phyloP scores from a whole-genome alignment of 2,113 vertebrate genomes.

The Myotis yumanensis region DNA sequence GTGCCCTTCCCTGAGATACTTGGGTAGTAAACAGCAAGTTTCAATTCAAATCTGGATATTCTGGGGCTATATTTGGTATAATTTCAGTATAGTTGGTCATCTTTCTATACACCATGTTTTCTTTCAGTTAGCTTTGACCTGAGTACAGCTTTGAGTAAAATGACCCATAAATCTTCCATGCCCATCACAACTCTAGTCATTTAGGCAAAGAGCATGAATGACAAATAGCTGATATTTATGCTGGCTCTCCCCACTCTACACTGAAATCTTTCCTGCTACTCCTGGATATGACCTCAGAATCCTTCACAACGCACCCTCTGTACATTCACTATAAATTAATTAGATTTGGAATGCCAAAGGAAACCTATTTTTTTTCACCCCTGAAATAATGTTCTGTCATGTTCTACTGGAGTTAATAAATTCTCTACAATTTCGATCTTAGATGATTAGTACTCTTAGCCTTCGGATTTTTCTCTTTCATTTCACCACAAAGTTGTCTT shows the following conservation, averaged over 20 bases:
- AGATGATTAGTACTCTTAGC: not conserved
- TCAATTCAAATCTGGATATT: not conserved
- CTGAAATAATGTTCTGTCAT: not conserved
- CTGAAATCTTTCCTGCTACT: constrained; percentile 10
- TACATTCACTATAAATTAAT: not conserved
- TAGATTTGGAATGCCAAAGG: not conserved
- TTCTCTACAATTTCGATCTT: not conserved
- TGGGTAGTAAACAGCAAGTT: not conserved
- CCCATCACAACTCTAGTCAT: not conserved
- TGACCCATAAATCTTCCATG: constrained; percentile 23
- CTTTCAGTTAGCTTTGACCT: not conserved
- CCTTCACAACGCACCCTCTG: not conserved
- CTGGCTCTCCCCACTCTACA: not conserved
- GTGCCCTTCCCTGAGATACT: not conserved
- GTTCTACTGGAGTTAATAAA: constrained; percentile 6
- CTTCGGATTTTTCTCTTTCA: not conserved
- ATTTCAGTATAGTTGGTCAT: not conserved
- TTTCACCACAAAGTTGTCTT: not conserved
- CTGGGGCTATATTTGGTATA: not conserved
- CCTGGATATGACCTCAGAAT: not conserved
- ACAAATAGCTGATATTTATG: constrained; percentile 9
- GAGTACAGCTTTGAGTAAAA: constrained; percentile 29
- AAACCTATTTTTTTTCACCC: not conserved
- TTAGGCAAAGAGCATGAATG: not conserved
- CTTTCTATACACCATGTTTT: not conserved